A percentile compares a stretch with the other conserved stretches of the same genome.
Conservation (phyloP, 1,140 invertebrate species). For the Drosophila mauritiana region DNA sequence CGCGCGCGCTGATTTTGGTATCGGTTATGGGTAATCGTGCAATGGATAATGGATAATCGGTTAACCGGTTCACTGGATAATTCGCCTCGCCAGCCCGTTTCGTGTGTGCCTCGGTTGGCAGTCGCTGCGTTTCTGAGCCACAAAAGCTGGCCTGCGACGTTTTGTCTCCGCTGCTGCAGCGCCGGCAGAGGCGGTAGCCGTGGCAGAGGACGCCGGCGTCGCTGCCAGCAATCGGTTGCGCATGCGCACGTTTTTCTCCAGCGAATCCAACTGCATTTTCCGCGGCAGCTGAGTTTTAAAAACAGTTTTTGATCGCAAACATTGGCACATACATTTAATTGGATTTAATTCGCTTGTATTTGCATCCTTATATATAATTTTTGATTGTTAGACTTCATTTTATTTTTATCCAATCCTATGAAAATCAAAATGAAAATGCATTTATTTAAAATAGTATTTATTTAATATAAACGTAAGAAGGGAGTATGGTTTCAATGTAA, state of each 20-base stretch:
- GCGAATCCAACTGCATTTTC: slow-evolving; percentile 29
- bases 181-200: slow-evolving; percentile 12
- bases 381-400: too few species aligned
- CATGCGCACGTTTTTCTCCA: slow-evolving; percentile 24
- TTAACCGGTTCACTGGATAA: slow-evolving; percentile 23
- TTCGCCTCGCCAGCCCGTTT: slow-evolving; percentile 33
- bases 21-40: slow-evolving; percentile 6
- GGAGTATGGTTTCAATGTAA: too few species aligned
- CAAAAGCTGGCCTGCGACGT: slow-evolving; percentile 75
- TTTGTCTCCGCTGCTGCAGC: slow-evolving; percentile 53
- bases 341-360: background rate
- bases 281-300: background rate
- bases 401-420: too few species aligned
- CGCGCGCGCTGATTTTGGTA: slow-evolving; percentile 8
- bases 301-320: background rate
- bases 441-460: too few species aligned
- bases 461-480: too few species aligned
- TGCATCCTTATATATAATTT: too few species aligned
- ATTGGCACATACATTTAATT: slow-evolving; percentile 1
- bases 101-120: slow-evolving; percentile 71
- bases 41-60: slow-evolving; percentile 20
- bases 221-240: slow-evolving; percentile 25
- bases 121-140: slow-evolving; percentile 81
- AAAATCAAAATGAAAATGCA: too few species aligned
- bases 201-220: slow-evolving; percentile 9